Evolutionary conservation across 2,113 vertebrate species (phyloP), one percentile per base, ranked within the genome.

Genomic region (Phylloscopus trochiloides): DNA sequence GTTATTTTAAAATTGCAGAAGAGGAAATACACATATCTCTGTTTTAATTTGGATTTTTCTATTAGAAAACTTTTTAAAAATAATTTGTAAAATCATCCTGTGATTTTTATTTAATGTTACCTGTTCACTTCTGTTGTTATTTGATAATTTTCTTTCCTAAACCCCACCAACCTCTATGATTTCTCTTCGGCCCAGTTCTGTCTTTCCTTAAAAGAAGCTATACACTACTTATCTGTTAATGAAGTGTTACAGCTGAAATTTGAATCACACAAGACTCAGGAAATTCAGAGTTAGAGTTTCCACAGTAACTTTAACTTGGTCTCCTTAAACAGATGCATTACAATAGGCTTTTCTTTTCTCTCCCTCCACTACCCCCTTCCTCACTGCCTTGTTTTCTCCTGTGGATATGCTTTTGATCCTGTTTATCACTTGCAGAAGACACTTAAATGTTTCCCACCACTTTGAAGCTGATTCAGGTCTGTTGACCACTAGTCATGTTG

Each of bases 191-290:
- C 47, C 55, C 42, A 85, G 61, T n/a, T 81, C 73, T 57, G 43
- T 63, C 59, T 90, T 89, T 54, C 48, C 51, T 85, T 68, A 68
- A 47, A 91, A 91, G 72, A 80, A 91, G 43, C 45, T 74, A 55
- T 55, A 92, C n/a, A 51, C 68, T 81, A 82, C 91, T 95, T 92
- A 78, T 74, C 78, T 75, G 71, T 93, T 95, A 97, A 96, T 91
- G 70, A 94, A 95, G 76, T 67, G 86, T 87, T 95, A 92, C 66
- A 71, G 61, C 66, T 89, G 68, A 86, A 95, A 97, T 97, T 92
- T 97, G 66, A 97, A 97, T 97, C 78, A 97, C 96, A 97, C 63
- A 96, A 90, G 96, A 66, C 86, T 86, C 96, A 97, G 97, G 97
- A 97, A 97, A 96, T 95, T 92, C 92, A 93, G 80, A 95, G 45